Percentiles rank a stretch among this genome's conserved stretches.
phyloP scores from a whole-genome alignment of 2,113 vertebrate species.

The Merops nubicus region DNA sequence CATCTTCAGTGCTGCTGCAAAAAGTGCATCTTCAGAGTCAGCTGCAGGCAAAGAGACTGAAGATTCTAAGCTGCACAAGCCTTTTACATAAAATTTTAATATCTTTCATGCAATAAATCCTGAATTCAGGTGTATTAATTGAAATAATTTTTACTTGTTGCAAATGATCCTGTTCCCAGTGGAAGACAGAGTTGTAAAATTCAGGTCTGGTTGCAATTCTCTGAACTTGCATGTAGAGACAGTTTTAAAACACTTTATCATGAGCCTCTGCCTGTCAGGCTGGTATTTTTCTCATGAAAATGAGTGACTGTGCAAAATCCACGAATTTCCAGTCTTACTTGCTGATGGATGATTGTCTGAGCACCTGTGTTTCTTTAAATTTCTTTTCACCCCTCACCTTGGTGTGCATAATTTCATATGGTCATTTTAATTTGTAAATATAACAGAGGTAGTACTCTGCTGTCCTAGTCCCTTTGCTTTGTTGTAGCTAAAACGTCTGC shows the following conservation, averaged over 20 bases:
- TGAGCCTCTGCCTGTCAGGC: background rate
- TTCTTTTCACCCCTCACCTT: background rate
- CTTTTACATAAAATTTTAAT: background rate
- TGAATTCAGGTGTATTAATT: background rate
- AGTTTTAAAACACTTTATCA: background rate
- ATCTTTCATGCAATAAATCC: background rate
- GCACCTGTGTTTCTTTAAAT: background rate
- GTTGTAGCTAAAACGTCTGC: background rate
- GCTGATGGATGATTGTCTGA: background rate
- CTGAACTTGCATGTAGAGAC: background rate
- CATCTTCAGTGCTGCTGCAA: background rate
- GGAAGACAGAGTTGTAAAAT: background rate
- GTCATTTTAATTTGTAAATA: background rate
- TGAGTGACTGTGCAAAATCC: background rate
- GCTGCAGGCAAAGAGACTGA: background rate
- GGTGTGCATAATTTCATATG: accelerated
- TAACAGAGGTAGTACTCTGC: background rate
- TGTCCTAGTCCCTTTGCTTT: background rate
- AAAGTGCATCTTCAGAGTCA: background rate
- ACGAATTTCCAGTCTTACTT: background rate
- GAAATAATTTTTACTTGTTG: background rate
- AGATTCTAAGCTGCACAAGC: background rate
- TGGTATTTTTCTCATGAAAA: background rate
- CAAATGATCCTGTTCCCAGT: background rate
- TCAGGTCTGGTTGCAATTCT: background rate